Base-by-base conservation (phyloP, 2,113 vertebrate genomes). In the Xenus cinereus region DNA sequence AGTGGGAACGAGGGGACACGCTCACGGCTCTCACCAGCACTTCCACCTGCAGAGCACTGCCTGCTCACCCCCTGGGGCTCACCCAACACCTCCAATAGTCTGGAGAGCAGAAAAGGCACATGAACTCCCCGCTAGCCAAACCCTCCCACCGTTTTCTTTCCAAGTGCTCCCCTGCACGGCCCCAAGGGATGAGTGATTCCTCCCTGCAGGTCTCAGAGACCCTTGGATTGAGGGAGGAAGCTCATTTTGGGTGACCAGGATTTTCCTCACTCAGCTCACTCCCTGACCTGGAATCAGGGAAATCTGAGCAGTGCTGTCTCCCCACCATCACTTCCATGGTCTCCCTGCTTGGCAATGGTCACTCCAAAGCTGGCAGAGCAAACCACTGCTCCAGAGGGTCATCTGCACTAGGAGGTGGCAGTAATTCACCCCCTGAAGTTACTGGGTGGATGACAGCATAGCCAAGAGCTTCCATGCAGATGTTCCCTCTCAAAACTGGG, bases 21-120 rank as follows among this genome's bases (percentile, higher is more conserved):
- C 54, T 67, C 8, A 0, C 1, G 1, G 69, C 43, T n/a, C 33
- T 1, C 20, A 53, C 14, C 26, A 67, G 41, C 37, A 63, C 21
- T 27, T 6, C 5, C 10, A 53, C 46, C 10, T 14, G 16, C 76
- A 56, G 46, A 30, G 22, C 3, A 63, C 45, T 66, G 64, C 46
- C 45, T 11, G 7, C 21, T 0, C 1, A 12, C 2, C 4, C 3
- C 27, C 46, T 1, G 2, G 20, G 41, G 51, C 60, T 68, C 63
- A 59, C 27, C 46, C 63, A 48, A 30, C 77, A 48, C 30, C 64
- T 57, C 60, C 41, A 12, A 0, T 8, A 22, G 21, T 21, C 56
- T 48, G 17, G n/a, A 59, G n/a, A 78, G 48, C 30, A 81, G 32
- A 89, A 90, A 68, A 59, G 27, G 78, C 73, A 37, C 64, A 15